A percentile compares a stretch with the other conserved stretches of the same genome.
Conservation (phyloP, 2,797 vertebrate species). For the Tachyglossus aculeatus region DNA sequence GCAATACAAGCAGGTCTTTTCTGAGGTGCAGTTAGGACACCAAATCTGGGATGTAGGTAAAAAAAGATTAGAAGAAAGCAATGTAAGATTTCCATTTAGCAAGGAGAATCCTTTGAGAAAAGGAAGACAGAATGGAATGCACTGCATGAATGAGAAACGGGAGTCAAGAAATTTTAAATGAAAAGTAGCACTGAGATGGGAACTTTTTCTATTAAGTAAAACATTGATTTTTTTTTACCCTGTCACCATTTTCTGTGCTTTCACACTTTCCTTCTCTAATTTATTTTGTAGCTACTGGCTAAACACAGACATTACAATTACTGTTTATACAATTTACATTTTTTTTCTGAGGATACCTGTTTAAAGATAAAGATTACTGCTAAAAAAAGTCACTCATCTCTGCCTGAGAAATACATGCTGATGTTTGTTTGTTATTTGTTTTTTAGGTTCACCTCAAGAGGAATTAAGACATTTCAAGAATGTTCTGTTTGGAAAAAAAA, state of each 20-base stretch:
- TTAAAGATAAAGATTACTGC: background rate
- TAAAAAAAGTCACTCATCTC: background rate
- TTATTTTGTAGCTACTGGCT: background rate
- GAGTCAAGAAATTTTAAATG: background rate
- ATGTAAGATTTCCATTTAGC: background rate
- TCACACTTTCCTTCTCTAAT: background rate
- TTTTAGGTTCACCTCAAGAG: background rate
- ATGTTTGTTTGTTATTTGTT: too few relatives aligned
- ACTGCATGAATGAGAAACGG: background rate
- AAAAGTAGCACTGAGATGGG: background rate
- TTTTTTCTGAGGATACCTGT: background rate
- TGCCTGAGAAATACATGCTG: too few relatives aligned
- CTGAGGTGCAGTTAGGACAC: too few relatives aligned
- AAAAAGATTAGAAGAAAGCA: too few relatives aligned
- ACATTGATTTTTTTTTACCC: background rate
- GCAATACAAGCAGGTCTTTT: too few relatives aligned
- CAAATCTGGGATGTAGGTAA: too few relatives aligned
- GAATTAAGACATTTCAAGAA: background rate
- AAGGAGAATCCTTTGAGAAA: background rate
- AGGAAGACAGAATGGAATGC: background rate
- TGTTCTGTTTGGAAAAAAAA: too few relatives aligned
- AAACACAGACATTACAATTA: background rate
- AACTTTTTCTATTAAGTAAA: background rate
- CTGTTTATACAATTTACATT: background rate
- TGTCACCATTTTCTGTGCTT: too few relatives aligned